These are phyloP conservation scores for Scotopteryx bipunctaria DNA, from an alignment of 2,888 invertebrate genomes.

Conservation along the genomic window DNA sequence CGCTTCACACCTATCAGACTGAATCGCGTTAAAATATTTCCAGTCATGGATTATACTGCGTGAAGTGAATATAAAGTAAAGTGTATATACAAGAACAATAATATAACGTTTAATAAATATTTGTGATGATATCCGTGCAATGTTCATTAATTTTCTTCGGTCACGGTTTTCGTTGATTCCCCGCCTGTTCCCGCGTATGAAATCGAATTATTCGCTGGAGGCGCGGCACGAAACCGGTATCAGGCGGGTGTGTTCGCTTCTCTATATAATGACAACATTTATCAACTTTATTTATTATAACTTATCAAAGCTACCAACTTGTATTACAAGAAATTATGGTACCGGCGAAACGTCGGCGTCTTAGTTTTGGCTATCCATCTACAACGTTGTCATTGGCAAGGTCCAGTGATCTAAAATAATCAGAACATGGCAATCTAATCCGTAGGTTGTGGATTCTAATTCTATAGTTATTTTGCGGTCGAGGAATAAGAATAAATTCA, in stretches of 20 bases:
- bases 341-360: too few species aligned
- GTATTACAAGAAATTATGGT: too few species aligned
- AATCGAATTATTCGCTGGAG: conserved; percentile 60
- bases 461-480: too few species aligned
- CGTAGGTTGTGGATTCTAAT: too few species aligned
- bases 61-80: conserved; percentile 19
- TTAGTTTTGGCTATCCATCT: too few species aligned
- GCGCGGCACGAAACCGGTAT: conserved; percentile 60
- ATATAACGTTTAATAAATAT: conserved; percentile 51
- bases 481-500: too few species aligned
- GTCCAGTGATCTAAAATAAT: too few species aligned
- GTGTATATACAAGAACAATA: conserved; percentile 32
- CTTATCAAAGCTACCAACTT: too few species aligned
- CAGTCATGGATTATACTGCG: conserved; percentile 4
- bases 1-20: conserved; percentile 8
- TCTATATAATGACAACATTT: background rate
- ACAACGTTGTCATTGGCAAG: too few species aligned
- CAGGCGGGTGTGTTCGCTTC: background rate
- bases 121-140: conserved; percentile 54
- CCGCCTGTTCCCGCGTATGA: conserved; percentile 62
- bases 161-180: conserved; percentile 65
- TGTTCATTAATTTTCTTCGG: conserved; percentile 65
- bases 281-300: conserved; percentile 6
- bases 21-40: conserved; percentile 3
- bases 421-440: too few species aligned